Percentiles rank a stretch among this genome's conserved stretches.
Evolutionary conservation across 2,888 invertebrate species (phyloP).

Genomic region (Nezara viridula): DNA sequence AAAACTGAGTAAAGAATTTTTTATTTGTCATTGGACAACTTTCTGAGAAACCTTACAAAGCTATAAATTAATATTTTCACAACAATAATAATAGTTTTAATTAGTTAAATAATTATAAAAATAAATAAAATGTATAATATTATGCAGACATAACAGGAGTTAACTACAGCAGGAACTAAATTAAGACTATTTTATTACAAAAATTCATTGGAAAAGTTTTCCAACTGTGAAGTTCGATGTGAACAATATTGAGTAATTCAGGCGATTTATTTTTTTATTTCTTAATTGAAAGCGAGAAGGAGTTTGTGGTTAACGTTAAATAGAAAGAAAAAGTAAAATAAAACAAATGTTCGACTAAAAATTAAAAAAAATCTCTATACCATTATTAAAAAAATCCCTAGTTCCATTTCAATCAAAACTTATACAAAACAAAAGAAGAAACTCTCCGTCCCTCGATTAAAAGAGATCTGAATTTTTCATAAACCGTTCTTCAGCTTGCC

Average conservation of each 20-base stretch:
- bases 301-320: not conserved
- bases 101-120: too few relatives aligned
- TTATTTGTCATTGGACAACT: too few relatives aligned
- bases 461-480: constrained; percentile 23
- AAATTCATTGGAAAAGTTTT: too few relatives aligned
- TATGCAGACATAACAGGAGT: too few relatives aligned
- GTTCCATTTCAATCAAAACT: constrained; percentile 10
- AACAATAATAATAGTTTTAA: too few relatives aligned
- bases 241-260: not conserved
- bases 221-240: too few relatives aligned
- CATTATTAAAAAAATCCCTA: not conserved
- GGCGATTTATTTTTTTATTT: not conserved
- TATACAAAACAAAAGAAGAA: not conserved
- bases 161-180: too few relatives aligned
- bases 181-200: too few relatives aligned
- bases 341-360: not conserved
- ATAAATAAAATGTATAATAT: too few relatives aligned
- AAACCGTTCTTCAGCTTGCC: not conserved
- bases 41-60: too few relatives aligned
- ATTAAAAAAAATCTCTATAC: not conserved
- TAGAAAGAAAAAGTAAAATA: not conserved
- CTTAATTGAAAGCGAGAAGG: not conserved
- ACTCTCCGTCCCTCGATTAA: not conserved
- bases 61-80: too few relatives aligned
- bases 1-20: too few relatives aligned